Percentiles rank a stretch among this genome's conserved stretches.
Evolutionary conservation across 2,113 vertebrate genomes (phyloP).

Genomic region (Camarhynchus parvulus): DNA sequence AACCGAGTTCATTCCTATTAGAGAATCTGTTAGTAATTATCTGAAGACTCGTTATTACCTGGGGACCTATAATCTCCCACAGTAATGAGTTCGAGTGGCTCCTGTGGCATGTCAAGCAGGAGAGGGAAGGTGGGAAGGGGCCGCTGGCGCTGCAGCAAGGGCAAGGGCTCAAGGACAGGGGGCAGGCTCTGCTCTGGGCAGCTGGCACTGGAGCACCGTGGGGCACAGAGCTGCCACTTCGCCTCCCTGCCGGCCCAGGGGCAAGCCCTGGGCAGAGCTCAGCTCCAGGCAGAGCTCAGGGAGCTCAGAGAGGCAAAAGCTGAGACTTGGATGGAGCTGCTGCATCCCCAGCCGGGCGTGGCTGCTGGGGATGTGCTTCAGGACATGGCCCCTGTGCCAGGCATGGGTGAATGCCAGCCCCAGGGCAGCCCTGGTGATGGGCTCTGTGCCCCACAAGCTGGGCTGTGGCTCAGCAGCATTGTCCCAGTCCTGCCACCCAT

Average conservation of each 20-base stretch:
- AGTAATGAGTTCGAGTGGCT: conserved; percentile 73
- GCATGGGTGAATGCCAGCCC: background rate
- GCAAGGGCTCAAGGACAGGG: conserved; percentile 68
- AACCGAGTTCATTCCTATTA: conserved; percentile 68
- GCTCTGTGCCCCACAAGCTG: background rate
- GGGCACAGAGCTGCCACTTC: background rate
- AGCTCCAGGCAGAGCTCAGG: background rate
- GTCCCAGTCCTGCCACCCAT: fast-evolving
- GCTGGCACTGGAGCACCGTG: background rate
- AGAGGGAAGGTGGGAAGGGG: conserved; percentile 37
- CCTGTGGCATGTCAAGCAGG: conserved; percentile 72
- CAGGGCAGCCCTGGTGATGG: fast-evolving
- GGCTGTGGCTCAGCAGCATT: background rate
- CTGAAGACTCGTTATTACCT: conserved; percentile 63
- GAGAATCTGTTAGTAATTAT: conserved; percentile 74
- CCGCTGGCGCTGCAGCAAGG: conserved; percentile 7
- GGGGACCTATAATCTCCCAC: conserved; percentile 70
- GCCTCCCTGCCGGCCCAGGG: fast-evolving
- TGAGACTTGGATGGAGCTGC: background rate
- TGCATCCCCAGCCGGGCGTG: fast-evolving
- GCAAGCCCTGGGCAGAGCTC: background rate
- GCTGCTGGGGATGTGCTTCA: background rate
- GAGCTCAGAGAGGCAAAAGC: background rate
- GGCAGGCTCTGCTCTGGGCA: background rate
- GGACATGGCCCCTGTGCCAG: background rate